These are phyloP conservation scores for Cantharis flavilabris DNA, from an alignment of 2,888 invertebrate genomes.

Conservation along the genomic window DNA sequence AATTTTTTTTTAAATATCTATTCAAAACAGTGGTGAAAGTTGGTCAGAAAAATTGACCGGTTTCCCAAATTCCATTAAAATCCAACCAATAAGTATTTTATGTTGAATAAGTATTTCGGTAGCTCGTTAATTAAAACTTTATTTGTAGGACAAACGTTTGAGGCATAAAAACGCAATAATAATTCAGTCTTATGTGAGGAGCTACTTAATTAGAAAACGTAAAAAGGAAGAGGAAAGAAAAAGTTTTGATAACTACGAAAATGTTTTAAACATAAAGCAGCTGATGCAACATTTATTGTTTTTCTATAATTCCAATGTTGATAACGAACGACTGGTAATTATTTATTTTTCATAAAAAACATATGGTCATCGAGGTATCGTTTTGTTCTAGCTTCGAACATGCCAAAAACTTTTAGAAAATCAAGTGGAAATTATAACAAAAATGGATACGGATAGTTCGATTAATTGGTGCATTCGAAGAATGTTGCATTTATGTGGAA, in stretches of 20 bases:
- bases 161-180: slow-evolving; percentile 76
- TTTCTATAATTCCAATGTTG: slow-evolving; percentile 73
- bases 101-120: no score
- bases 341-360: not conserved
- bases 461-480: slow-evolving; percentile 57
- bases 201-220: slow-evolving; percentile 72
- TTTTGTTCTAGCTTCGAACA: slow-evolving; percentile 49
- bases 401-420: slow-evolving; percentile 54
- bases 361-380: not conserved
- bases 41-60: no score
- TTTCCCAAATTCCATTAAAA: no score
- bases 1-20: no score
- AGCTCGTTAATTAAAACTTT: not conserved
- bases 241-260: slow-evolving; percentile 68
- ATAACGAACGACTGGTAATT: slow-evolving; percentile 68
- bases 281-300: slow-evolving; percentile 73
- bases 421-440: slow-evolving; percentile 50
- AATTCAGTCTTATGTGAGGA: slow-evolving; percentile 81
- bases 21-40: not conserved
- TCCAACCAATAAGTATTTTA: no score
- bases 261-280: slow-evolving; percentile 58
- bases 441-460: slow-evolving; percentile 46
- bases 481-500: slow-evolving; percentile 48
- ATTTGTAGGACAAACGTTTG: slow-evolving; percentile 68
- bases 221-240: slow-evolving; percentile 68